A percentile compares a stretch with the other conserved stretches of the same genome.
Conservation (phyloP, 2,888 invertebrate species). For the Sesia apiformis region DNA sequence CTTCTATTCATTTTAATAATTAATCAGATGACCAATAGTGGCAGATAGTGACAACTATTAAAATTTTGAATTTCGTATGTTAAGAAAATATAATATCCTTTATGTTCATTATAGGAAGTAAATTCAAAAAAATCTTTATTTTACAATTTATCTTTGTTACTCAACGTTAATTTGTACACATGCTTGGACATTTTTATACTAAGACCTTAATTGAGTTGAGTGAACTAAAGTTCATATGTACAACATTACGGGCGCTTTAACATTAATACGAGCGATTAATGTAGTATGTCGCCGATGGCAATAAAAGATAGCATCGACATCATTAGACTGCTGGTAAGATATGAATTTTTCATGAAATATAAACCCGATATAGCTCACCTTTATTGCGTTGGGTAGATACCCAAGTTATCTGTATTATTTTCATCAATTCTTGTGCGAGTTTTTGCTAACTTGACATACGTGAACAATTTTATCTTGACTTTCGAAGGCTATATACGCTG, state of each 20-base stretch:
- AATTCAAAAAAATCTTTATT: too few relatives aligned
- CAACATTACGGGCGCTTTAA: constrained; percentile 24
- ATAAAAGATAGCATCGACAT: constrained; percentile 64
- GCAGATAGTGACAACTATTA: too few relatives aligned
- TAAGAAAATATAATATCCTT: too few relatives aligned
- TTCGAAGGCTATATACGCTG: constrained; percentile 37
- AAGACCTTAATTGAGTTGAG: not conserved
- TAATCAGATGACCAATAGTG: too few relatives aligned
- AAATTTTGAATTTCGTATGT: too few relatives aligned
- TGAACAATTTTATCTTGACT: constrained; percentile 41
- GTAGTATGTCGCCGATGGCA: constrained; percentile 56
- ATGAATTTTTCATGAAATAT: constrained; percentile 74
- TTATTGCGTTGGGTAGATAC: constrained; percentile 35
- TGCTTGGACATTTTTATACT: too few relatives aligned
- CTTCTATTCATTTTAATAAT: too few relatives aligned
- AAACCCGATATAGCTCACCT: constrained; percentile 39
- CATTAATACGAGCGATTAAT: constrained; percentile 55
- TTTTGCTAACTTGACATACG: constrained; percentile 38
- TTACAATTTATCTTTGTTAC: too few relatives aligned
- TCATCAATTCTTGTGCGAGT: constrained; percentile 39
- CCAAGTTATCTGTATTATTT: constrained; percentile 37
- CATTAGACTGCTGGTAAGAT: constrained; percentile 57
- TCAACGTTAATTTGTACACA: too few relatives aligned
- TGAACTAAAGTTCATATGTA: not conserved
- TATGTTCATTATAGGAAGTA: too few relatives aligned